These are phyloP conservation scores for Rhizomys pruinosus DNA, from an alignment of 2,113 vertebrate species.

Conservation along the genomic window DNA sequence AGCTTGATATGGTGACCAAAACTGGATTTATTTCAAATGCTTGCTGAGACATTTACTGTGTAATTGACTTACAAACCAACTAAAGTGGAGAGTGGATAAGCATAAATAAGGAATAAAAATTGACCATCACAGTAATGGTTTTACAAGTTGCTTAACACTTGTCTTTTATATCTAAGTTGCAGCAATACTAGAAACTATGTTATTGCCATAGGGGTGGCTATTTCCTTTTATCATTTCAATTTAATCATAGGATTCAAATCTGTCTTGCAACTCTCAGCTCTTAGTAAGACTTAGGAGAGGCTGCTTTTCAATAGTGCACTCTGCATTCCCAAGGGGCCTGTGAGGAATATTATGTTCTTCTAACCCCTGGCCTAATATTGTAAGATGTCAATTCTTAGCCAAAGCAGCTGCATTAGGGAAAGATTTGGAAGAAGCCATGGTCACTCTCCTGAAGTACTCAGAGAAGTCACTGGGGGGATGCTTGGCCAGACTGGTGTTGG, in stretches of 20 bases:
- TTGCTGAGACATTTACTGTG: slow-evolving; percentile 30
- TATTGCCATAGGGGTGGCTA: slow-evolving; percentile 10
- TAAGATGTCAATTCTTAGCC: slow-evolving; percentile 10
- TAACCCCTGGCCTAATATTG: neutral
- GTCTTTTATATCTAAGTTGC: slow-evolving; percentile 23
- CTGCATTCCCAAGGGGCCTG: slow-evolving; percentile 18
- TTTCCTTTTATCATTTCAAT: slow-evolving; percentile 51
- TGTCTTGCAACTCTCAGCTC: slow-evolving; percentile 55
- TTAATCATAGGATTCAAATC: slow-evolving; percentile 52
- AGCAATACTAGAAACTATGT: slow-evolving; percentile 4
- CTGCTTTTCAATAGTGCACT: neutral
- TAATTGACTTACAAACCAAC: slow-evolving; percentile 29
- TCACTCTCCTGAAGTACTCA: neutral
- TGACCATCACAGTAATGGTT: neutral
- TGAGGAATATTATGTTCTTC: slow-evolving; percentile 33
- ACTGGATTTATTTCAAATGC: neutral
- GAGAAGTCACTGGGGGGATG: neutral
- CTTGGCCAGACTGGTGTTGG: neutral
- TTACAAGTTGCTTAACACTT: slow-evolving; percentile 45
- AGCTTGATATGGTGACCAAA: slow-evolving; percentile 16
- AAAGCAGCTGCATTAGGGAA: slow-evolving; percentile 55
- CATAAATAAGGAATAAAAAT: neutral
- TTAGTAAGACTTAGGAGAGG: slow-evolving; percentile 31
- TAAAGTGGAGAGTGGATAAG: neutral
- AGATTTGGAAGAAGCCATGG: slow-evolving; percentile 38